Conservation (phyloP, 2,113 vertebrate species). For the Nanorana parkeri region DNA sequence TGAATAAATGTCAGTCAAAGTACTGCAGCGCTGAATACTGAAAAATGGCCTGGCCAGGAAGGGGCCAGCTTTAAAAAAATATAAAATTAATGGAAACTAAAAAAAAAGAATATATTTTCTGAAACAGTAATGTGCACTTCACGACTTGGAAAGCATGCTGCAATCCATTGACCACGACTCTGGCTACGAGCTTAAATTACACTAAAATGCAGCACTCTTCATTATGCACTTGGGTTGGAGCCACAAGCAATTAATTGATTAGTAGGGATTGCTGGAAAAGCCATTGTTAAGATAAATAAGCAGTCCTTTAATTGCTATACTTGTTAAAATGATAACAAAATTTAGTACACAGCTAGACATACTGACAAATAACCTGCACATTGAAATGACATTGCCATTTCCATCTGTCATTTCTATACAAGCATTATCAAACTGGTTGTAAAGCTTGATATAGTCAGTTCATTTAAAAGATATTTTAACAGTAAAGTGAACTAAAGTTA, state of each 20-base stretch:
- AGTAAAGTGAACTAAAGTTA: too few relatives aligned
- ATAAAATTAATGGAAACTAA: too few relatives aligned
- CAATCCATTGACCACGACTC: not conserved
- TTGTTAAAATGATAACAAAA: conserved; percentile 39
- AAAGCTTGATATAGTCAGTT: not conserved
- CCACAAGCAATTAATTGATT: conserved; percentile 42
- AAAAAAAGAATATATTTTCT: too few relatives aligned
- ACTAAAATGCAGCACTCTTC: not conserved
- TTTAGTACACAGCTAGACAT: conserved; percentile 8
- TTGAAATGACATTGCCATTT: not conserved
- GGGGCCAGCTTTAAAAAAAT: too few relatives aligned
- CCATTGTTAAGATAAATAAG: conserved; percentile 44
- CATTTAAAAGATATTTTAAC: too few relatives aligned
- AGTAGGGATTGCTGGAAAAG: conserved; percentile 13
- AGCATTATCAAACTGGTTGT: not conserved
- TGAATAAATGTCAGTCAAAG: too few relatives aligned
- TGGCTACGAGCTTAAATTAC: conserved; percentile 22
- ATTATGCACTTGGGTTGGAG: conserved; percentile 5
- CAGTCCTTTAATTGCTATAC: conserved; percentile 29
- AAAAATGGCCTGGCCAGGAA: too few relatives aligned
- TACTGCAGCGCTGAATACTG: too few relatives aligned
- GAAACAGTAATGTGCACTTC: not conserved
- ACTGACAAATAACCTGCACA: conserved; percentile 16
- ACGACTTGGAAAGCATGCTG: conserved; percentile 1
- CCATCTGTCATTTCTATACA: conserved; percentile 17